Base-by-base conservation (phyloP, 2,797 vertebrate species). In the Tragopan temminckii region DNA sequence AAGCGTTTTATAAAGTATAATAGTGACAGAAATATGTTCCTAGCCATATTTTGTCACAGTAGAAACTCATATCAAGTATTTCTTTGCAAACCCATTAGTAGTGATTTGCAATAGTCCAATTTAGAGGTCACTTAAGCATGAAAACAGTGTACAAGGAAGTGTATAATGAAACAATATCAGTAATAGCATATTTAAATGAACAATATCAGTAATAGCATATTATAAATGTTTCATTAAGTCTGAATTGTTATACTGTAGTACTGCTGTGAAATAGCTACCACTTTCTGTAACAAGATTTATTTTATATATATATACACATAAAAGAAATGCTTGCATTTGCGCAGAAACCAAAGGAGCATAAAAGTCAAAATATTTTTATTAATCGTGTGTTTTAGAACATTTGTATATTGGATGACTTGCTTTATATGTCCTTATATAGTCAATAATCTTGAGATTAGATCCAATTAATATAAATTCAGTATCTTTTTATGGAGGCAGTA, bases 41-140 rank as follows among this genome's bases (percentile, higher is more conserved):
- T 48, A 64, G 59, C 40, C 35, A 33, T 16, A 13, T 83, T 92
- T 77, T 91, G 84, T 89, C 89, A 94, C 83, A 78, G 36, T 29
- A 88, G 81, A 97, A 36, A 71, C 48, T 84, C 90, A 6, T 91
- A 86, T 89, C 53, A 33, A 91, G 53, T 72, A 79, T 95, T 96
- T 87, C 89, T 89, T 94, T 94, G 80, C 79, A 94, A 96, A 71
- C 63, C 75, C 90, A 97, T 98, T 98, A 98, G 94, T 31, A 72
- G 90, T 96, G 96, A 98, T 98, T 97, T 98, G 97, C 94, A 88
- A 59, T 90, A 93, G 92, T 96, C 96, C 97, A 97, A 98, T 98
- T 98, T 98, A 97, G 97, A 97, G 97, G 96, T 98, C 96, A 97
- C 95, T 97, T 98, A 97, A 97, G 97, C 97, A 96, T 97, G 97